Evolutionary conservation across 2,113 vertebrate species (phyloP).

Genomic region (Seriola aureovittata): DNA sequence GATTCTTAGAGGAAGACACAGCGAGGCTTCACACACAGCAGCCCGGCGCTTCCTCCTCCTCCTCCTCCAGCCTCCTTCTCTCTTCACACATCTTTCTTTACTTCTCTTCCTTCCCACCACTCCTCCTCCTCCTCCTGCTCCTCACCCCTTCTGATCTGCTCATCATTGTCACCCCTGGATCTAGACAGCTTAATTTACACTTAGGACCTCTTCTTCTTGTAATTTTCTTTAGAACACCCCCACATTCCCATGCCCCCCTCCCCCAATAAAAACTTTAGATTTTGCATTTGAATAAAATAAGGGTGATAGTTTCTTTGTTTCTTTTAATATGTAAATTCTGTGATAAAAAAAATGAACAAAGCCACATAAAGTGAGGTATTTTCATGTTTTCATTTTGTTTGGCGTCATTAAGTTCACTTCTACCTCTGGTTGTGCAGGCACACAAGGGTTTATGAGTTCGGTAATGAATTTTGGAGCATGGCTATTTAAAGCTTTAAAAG

Average conservation of each 20-base stretch:
- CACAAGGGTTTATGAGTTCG: conserved; percentile 43
- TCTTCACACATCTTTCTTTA: conserved; percentile 41
- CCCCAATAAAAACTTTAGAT: background rate
- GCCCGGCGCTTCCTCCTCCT: conserved; percentile 6
- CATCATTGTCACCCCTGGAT: conserved; percentile 13
- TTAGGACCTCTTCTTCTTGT: conserved; percentile 4
- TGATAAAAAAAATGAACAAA: too few species aligned
- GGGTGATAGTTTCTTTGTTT: too few species aligned
- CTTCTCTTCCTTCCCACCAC: conserved; percentile 22
- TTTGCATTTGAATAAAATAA: background rate
- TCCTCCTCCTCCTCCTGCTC: background rate
- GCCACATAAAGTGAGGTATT: background rate
- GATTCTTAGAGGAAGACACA: conserved; percentile 74
- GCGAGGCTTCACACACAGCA: conserved; percentile 57
- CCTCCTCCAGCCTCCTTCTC: background rate
- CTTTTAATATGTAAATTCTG: too few species aligned
- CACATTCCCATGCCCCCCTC: too few species aligned
- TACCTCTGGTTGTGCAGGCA: background rate
- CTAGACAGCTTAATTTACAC: conserved; percentile 6
- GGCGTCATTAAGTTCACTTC: background rate
- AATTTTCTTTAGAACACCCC: background rate
- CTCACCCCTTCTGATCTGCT: background rate
- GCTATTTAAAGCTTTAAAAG: conserved; percentile 68
- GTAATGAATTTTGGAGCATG: conserved; percentile 43
- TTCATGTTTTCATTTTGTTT: background rate